Evolutionary conservation across 2,888 invertebrate species (phyloP).

Genomic region (Callyntrura guangdongensis): DNA sequence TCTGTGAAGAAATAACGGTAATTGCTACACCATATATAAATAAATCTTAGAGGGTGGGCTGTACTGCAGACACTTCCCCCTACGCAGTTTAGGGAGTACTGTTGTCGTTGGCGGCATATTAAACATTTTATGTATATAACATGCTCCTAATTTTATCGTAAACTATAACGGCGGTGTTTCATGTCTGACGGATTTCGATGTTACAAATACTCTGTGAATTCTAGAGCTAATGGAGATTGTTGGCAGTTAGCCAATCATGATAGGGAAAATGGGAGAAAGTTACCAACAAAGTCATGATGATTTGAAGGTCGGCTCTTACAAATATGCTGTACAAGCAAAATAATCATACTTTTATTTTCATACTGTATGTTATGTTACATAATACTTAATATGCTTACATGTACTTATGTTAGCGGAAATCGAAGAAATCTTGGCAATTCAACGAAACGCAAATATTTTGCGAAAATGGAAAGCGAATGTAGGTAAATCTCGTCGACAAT

Average conservation of each 20-base stretch:
- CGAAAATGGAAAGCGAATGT: slow-evolving; percentile 11
- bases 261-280: slow-evolving; percentile 17
- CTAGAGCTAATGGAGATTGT: not conserved
- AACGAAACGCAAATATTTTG: slow-evolving; percentile 21
- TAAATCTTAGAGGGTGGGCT: not conserved
- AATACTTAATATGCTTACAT: too few species aligned
- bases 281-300: not conserved
- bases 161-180: not conserved
- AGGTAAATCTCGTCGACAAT: slow-evolving; percentile 15
- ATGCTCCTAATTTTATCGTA: not conserved
- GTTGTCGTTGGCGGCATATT: not conserved
- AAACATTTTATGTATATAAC: not conserved
- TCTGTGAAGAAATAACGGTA: slow-evolving; percentile 27
- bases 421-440: slow-evolving; percentile 4
- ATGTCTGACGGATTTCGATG: not conserved
- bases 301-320: slow-evolving; percentile 26
- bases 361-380: not conserved
- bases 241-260: slow-evolving; percentile 20
- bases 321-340: slow-evolving; percentile 28
- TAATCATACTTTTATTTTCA: slow-evolving; percentile 6
- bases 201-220: not conserved
- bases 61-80: not conserved
- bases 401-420: not conserved
- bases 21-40: slow-evolving; percentile 29
- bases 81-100: not conserved